Evolutionary conservation across 2,797 vertebrate genomes (phyloP).

Genomic region (Hippoglossus hippoglossus): DNA sequence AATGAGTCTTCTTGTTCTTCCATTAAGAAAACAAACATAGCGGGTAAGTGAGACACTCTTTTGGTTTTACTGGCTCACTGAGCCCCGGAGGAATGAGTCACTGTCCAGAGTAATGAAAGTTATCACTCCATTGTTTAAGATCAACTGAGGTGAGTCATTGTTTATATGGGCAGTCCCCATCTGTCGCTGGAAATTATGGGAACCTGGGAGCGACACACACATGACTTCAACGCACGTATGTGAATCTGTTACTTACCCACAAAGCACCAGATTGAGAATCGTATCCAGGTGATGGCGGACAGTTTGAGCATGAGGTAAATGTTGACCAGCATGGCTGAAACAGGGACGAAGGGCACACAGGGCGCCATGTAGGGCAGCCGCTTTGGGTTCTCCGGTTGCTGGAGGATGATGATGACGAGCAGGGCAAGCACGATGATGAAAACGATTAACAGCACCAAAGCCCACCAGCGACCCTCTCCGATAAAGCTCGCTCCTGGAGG

Average conservation of each 20-base stretch:
- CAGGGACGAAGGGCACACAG: slow-evolving; percentile 95
- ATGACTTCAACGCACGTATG: background rate
- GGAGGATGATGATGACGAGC: slow-evolving; percentile 93
- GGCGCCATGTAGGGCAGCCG: slow-evolving; percentile 98
- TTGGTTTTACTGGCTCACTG: background rate
- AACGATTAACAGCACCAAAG: slow-evolving; percentile 89
- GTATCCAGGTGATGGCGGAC: slow-evolving; percentile 96
- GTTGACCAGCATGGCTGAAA: slow-evolving; percentile 97
- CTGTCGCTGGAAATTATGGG: background rate
- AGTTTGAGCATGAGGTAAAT: slow-evolving; percentile 99
- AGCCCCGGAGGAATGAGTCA: slow-evolving; percentile 3
- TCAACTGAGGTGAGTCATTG: slow-evolving; percentile 10
- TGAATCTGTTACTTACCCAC: slow-evolving; percentile 83
- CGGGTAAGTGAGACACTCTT: background rate
- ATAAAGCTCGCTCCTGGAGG: slow-evolving; percentile 85
- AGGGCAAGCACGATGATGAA: slow-evolving; percentile 86
- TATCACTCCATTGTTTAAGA: slow-evolving; percentile 14
- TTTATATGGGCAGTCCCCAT: slow-evolving; percentile 16
- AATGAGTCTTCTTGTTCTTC: slow-evolving; percentile 23
- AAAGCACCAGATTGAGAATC: slow-evolving; percentile 96
- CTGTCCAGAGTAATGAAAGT: slow-evolving; percentile 1
- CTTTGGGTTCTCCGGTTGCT: slow-evolving; percentile 99
- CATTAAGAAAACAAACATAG: slow-evolving; percentile 18
- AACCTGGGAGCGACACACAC: background rate
- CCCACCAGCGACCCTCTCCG: slow-evolving; percentile 92